Conservation (phyloP, 2,113 vertebrate genomes). For the Xiphophorus maculatus region DNA sequence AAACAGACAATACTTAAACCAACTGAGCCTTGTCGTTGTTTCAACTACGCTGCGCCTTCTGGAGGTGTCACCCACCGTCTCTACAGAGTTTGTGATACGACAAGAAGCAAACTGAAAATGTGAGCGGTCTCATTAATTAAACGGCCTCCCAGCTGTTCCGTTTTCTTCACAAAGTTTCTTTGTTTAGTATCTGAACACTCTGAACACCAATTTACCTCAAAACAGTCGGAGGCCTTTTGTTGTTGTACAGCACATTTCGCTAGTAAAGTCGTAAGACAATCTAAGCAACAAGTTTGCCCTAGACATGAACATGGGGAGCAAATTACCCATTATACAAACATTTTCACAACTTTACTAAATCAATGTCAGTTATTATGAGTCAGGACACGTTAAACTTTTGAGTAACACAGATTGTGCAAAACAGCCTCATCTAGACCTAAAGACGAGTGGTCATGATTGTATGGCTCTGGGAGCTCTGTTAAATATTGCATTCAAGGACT, state of each 20-base stretch:
- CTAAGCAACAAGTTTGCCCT: no score
- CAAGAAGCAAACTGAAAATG: slow-evolving; percentile 34
- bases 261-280: no score
- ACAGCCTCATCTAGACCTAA: no score
- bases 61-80: slow-evolving; percentile 49
- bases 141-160: slow-evolving; percentile 40
- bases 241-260: neutral
- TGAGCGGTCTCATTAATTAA: slow-evolving; percentile 59
- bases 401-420: no score
- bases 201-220: slow-evolving; percentile 5
- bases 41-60: slow-evolving; percentile 52
- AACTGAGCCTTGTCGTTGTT: slow-evolving; percentile 38
- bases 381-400: no score
- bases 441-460: no score
- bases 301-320: no score
- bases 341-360: no score
- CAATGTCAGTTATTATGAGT: no score
- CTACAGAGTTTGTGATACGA: slow-evolving; percentile 48
- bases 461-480: neutral
- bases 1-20: slow-evolving; percentile 29
- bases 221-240: slow-evolving; percentile 9
- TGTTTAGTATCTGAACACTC: neutral
- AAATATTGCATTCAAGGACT: neutral
- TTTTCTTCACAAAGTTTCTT: slow-evolving; percentile 9
- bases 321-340: no score